These are phyloP conservation scores for Drosophila azteca DNA, from an alignment of 1,140 invertebrate species.

Conservation along the genomic window DNA sequence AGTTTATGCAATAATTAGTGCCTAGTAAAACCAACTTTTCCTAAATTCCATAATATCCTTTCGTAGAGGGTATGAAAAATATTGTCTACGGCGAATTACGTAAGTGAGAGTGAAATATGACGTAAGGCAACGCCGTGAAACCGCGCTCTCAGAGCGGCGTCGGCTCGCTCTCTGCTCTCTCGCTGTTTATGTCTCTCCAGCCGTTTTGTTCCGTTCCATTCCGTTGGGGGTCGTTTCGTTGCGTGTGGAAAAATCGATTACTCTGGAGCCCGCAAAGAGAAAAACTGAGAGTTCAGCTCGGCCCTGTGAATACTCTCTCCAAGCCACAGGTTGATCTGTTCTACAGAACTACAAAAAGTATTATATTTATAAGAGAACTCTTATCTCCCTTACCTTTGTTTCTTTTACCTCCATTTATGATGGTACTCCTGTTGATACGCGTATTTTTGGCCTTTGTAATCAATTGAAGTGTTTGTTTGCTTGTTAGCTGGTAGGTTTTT, in stretches of 20 bases:
- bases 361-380: no score
- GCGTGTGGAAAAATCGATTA: constrained; percentile 17
- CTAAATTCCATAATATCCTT: no score
- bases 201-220: constrained; percentile 15
- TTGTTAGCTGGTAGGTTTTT: constrained; percentile 12
- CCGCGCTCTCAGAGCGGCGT: no score
- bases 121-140: no score
- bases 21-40: no score
- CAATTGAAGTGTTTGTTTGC: constrained; percentile 16
- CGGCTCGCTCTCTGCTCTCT: not conserved
- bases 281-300: not conserved
- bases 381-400: not conserved
- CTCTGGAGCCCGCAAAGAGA: not conserved
- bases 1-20: no score
- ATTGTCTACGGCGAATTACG: no score
- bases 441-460: constrained; percentile 19
- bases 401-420: not conserved
- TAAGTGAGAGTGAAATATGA: no score
- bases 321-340: no score
- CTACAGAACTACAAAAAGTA: no score
- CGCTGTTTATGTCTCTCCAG: not conserved
- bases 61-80: no score
- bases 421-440: constrained; percentile 15
- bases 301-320: constrained; percentile 2
- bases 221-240: constrained; percentile 12